phyloP scores from a whole-genome alignment of 2,797 vertebrate species.

The Helostoma temminkii region DNA sequence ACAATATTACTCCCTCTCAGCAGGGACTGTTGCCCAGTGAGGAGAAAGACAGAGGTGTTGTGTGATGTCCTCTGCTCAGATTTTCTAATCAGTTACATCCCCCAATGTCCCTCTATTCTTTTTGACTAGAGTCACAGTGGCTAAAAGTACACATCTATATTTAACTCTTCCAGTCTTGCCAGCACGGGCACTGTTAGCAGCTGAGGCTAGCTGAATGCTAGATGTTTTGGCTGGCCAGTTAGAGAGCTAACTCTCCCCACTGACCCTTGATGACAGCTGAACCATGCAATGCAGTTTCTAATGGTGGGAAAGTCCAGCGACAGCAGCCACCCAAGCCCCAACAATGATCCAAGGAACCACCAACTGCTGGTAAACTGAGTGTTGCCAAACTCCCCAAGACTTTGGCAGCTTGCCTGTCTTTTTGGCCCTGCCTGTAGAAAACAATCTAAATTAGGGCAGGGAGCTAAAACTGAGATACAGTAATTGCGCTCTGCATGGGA shows the following conservation, averaged over 20 bases:
- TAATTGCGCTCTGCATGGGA: constrained; percentile 59
- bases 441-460: constrained; percentile 64
- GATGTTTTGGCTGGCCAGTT: constrained; percentile 62
- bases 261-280: constrained; percentile 91
- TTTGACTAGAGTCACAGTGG: constrained; percentile 57
- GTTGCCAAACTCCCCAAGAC: constrained; percentile 67
- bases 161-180: constrained; percentile 89
- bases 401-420: constrained; percentile 57
- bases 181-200: constrained; percentile 87
- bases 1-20: constrained; percentile 78
- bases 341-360: constrained; percentile 66
- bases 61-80: constrained; percentile 81
- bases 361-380: constrained; percentile 67
- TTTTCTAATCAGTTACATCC: constrained; percentile 62
- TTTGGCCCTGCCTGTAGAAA: constrained; percentile 59
- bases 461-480: constrained; percentile 63
- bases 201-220: constrained; percentile 87
- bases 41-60: constrained; percentile 62
- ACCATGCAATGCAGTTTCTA: constrained; percentile 84
- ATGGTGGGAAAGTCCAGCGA: constrained; percentile 76
- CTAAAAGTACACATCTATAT: constrained; percentile 92
- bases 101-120: constrained; percentile 77
- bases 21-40: constrained; percentile 75
- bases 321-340: constrained; percentile 68
- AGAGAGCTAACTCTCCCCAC: constrained; percentile 74